phyloP scores from a whole-genome alignment of 2,797 vertebrate genomes.

The Psittacula echo region DNA sequence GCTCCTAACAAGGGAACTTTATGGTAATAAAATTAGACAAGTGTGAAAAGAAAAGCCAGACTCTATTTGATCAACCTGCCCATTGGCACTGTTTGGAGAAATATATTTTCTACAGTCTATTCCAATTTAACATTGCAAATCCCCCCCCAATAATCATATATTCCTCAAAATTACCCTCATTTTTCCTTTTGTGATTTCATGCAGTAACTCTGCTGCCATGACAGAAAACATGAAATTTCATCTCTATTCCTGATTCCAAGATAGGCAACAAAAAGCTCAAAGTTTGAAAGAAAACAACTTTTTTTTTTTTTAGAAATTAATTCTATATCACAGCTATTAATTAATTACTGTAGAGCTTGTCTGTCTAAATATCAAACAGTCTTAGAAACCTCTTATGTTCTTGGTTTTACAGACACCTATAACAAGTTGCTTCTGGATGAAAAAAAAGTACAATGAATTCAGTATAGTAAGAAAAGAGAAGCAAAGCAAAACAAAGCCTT shows the following conservation, averaged over 20 bases:
- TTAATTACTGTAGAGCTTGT: neutral
- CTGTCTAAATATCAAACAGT: neutral
- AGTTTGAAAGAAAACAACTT: neutral
- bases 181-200: neutral
- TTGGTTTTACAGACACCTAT: neutral
- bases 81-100: neutral
- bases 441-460: neutral
- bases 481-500: constrained; percentile 52
- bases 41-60: neutral
- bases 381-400: neutral
- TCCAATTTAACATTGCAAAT: neutral
- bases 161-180: neutral
- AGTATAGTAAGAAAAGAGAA: neutral
- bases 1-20: neutral
- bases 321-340: neutral
- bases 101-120: neutral
- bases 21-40: neutral
- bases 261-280: neutral
- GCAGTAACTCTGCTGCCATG: neutral
- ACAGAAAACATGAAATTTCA: neutral
- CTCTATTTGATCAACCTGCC: neutral
- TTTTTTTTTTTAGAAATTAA: neutral
- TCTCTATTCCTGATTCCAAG: neutral
- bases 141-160: neutral
- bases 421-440: neutral